Percentiles rank a stretch among this genome's conserved stretches.
phyloP scores from a whole-genome alignment of 2,797 vertebrate species.

The Girardinus metallicus region DNA sequence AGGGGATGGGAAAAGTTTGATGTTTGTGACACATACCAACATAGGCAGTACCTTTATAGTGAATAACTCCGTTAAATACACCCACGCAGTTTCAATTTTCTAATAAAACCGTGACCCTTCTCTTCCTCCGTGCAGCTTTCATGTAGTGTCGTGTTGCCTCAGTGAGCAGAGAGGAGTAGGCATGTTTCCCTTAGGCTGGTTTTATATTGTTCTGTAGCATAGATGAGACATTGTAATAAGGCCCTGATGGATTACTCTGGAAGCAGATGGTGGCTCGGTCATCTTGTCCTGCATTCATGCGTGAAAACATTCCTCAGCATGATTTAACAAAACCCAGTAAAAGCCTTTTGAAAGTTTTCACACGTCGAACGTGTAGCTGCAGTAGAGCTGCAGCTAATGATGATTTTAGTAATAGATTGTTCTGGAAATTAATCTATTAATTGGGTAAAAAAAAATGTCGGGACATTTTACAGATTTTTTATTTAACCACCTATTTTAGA shows the following conservation, averaged over 20 bases:
- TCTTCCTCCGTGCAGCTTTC: constrained; percentile 40
- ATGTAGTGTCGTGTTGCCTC: constrained; percentile 67
- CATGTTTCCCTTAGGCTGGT: constrained; percentile 44
- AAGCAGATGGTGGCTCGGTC: constrained; percentile 38
- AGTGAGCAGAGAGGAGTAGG: constrained; percentile 42
- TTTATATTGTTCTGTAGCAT: constrained; percentile 56
- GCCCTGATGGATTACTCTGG: constrained; percentile 68
- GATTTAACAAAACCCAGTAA: constrained; percentile 37
- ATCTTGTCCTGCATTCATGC: constrained; percentile 47
- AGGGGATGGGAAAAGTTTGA: not conserved
- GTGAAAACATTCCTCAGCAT: constrained; percentile 27
- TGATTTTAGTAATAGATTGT: too few species aligned
- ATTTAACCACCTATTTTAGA: not conserved
- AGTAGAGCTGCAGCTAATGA: too few species aligned
- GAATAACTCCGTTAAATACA: constrained; percentile 31
- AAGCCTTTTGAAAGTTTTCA: constrained; percentile 1
- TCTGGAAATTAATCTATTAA: too few species aligned
- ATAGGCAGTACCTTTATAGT: constrained; percentile 8
- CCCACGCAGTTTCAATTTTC: constrained; percentile 52
- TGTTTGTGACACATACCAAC: constrained; percentile 31
- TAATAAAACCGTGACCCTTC: constrained; percentile 38
- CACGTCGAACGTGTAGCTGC: not conserved
- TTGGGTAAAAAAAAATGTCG: too few species aligned
- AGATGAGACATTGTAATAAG: constrained; percentile 60
- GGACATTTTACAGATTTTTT: not conserved